Evolutionary conservation across 2,113 vertebrate species (phyloP).

Genomic region (Hydrochoerus hydrochaeris): DNA sequence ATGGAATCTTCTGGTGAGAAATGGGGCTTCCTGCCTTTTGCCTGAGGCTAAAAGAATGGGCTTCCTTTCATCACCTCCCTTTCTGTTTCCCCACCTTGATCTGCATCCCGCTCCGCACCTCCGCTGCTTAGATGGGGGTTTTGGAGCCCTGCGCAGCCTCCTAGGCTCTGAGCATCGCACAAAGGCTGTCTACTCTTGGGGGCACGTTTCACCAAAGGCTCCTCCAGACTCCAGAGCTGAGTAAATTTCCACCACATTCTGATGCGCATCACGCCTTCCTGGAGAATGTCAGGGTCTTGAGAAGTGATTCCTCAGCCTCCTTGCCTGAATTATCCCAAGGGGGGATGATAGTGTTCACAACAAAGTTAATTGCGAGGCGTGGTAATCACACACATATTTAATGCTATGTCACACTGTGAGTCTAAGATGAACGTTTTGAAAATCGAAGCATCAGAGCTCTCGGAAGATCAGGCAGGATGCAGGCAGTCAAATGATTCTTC

Average conservation of each 20-base stretch:
- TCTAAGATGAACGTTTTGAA: not conserved
- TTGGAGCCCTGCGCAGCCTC: not conserved
- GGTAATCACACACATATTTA: not conserved
- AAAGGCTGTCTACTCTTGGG: not conserved
- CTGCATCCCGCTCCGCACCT: rapidly evolving
- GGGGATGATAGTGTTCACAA: conserved; percentile 53
- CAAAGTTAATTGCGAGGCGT: conserved; percentile 43
- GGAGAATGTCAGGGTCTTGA: not conserved
- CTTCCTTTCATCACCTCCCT: not conserved
- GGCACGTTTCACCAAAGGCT: rapidly evolving
- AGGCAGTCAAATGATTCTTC: not conserved
- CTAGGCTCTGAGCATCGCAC: rapidly evolving
- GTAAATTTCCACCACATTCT: not conserved
- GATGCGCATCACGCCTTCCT: not conserved
- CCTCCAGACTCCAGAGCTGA: not conserved
- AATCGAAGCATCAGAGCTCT: not conserved
- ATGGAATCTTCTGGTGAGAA: not conserved
- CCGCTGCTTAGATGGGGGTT: rapidly evolving
- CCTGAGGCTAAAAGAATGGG: not conserved
- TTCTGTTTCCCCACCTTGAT: not conserved
- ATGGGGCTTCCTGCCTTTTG: not conserved
- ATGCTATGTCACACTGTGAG: not conserved
- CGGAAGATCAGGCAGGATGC: not conserved
- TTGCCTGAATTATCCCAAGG: conserved; percentile 38
- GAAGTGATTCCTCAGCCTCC: not conserved